phyloP scores from a whole-genome alignment of 2,888 invertebrate genomes.

The Plagodis pulveraria region DNA sequence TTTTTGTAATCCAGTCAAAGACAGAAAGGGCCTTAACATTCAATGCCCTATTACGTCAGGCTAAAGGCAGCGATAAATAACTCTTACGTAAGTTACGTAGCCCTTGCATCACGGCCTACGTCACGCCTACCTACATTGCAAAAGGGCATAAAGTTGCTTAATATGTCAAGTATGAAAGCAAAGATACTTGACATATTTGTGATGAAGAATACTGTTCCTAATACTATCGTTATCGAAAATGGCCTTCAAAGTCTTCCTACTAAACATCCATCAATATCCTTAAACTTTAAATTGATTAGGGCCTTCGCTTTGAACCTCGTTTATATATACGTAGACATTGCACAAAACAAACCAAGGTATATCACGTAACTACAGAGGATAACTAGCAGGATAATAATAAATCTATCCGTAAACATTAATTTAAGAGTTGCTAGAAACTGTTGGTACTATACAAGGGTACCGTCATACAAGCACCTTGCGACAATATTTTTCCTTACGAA shows the following conservation, averaged over 20 bases:
- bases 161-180: neutral
- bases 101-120: conserved; percentile 9
- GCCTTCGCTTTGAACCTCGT: no score
- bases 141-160: conserved; percentile 13
- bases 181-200: no score
- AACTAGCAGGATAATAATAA: neutral
- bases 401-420: neutral
- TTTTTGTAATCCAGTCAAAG: neutral
- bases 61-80: neutral
- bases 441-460: no score
- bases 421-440: no score
- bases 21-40: neutral
- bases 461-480: no score
- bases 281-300: no score
- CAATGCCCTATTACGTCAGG: conserved; percentile 14
- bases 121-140: conserved; percentile 14
- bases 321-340: no score
- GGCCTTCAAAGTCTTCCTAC: neutral
- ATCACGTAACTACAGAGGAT: neutral
- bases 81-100: conserved; percentile 5
- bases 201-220: no score
- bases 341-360: neutral
- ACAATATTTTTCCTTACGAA: no score
- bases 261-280: neutral
- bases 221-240: no score